Percentiles rank a stretch among this genome's conserved stretches.
These are phyloP conservation scores for Thalassaphorura encarpata DNA, from an alignment of 1,140 invertebrate genomes.

Conservation along the genomic window DNA sequence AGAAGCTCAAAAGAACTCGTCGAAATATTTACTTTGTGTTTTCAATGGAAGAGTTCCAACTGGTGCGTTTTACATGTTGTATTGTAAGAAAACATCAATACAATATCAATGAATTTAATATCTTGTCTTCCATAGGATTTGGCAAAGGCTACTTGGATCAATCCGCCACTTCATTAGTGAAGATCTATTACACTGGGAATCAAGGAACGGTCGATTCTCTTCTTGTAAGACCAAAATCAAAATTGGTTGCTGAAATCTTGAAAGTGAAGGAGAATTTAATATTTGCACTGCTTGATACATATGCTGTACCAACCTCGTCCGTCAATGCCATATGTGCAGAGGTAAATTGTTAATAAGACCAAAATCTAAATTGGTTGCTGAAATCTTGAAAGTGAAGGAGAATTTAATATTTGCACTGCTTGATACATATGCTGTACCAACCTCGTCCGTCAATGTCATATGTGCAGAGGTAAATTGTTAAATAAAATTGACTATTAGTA, in stretches of 20 bases:
- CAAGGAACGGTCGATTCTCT: constrained; percentile 17
- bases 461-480: constrained; percentile 1
- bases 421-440: constrained; percentile 11
- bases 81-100: neutral
- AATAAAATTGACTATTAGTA: too few relatives aligned
- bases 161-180: too few relatives aligned
- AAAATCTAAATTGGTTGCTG: constrained; percentile 8
- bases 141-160: constrained; percentile 15
- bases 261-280: neutral
- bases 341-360: constrained; percentile 2
- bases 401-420: constrained; percentile 14
- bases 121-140: constrained; percentile 14
- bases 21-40: constrained; percentile 12
- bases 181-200: constrained; percentile 8
- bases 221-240: constrained; percentile 7
- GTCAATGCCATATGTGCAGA: constrained; percentile 7
- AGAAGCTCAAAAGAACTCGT: neutral
- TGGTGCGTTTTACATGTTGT: constrained; percentile 5
- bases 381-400: neutral
- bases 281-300: constrained; percentile 14
- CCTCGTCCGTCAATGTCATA: constrained; percentile 11
- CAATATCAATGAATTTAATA: neutral
- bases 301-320: constrained; percentile 12
- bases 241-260: constrained; percentile 4
- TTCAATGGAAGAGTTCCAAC: constrained; percentile 19